Evolutionary conservation across 1,140 invertebrate species (phyloP), one percentile per base, ranked within the genome.

Genomic region (Ruditapes philippinarum): DNA sequence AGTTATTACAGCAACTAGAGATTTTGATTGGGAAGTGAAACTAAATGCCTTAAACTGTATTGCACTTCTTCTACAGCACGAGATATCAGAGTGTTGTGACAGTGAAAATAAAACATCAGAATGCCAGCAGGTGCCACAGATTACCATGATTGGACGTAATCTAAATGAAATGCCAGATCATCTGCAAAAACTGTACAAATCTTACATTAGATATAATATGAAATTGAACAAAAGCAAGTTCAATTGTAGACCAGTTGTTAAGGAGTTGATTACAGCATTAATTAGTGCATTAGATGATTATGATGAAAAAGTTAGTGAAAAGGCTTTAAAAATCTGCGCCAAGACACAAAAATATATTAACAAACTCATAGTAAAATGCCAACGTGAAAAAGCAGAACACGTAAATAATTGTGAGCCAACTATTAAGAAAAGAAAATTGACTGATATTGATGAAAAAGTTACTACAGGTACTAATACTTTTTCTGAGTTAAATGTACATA

Each of bases 21-120:
- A 84, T 28, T 84, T 84, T 73, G 81, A 84, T 22, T 84, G 81
- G 81, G 81, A 84, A 51, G 81, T 84, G 40, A 84, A 84, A 57
- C 60, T 84, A 12, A 28, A 25, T 54, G 68, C 36, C 36, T 36
- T 84, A 25, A 33, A 84, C 2, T 54, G 49, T 51, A 33, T 57
- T 31, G n/a, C 19, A 1, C 17, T 40, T 14, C 51, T 84, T 31
- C 25, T 84, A 54, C 51, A 81, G 0, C 51, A 62, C 22, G 28
- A 81, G 31, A 22, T 62, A 70, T n/a, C 33, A 38, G n/a, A n/a
- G n/a, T n/a, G n/a, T n/a, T n/a, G n/a, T n/a, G n/a, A n/a, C n/a
- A n/a, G n/a, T n/a, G n/a, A n/a, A n/a, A n/a, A n/a, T n/a, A n/a
- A n/a, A n/a, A n/a, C n/a, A n/a, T n/a, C n/a, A n/a, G n/a, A n/a